A percentile compares a stretch with the other conserved stretches of the same genome.
Evolutionary conservation across 2,113 vertebrate species (phyloP).

Genomic region (Ageneiosus marmoratus): DNA sequence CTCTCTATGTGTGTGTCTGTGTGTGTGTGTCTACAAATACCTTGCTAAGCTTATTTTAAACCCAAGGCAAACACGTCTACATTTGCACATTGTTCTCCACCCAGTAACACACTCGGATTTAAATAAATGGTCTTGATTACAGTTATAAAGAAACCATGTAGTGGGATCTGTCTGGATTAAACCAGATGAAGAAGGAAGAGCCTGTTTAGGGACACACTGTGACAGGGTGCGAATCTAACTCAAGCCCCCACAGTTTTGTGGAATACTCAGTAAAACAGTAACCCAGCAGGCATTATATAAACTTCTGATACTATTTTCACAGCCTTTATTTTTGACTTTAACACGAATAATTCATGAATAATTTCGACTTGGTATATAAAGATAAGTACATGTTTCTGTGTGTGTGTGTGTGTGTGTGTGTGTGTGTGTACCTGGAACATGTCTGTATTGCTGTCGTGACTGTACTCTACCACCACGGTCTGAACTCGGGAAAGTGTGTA

Average conservation of each 20-base stretch:
- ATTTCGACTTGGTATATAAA: not conserved
- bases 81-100: slow-evolving; percentile 1
- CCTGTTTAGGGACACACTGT: not conserved
- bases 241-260: not conserved
- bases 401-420: not conserved
- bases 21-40: not conserved
- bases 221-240: not conserved
- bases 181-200: not conserved
- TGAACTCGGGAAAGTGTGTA: slow-evolving; percentile 95
- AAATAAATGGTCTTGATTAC: not conserved
- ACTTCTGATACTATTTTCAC: not conserved
- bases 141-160: not conserved
- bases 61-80: slow-evolving; percentile 1
- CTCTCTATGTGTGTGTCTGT: no score
- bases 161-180: not conserved
- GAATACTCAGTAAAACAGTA: not conserved
- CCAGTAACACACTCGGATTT: not conserved
- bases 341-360: not conserved
- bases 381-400: not conserved
- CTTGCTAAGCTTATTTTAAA: slow-evolving; percentile 10
- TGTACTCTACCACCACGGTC: slow-evolving; percentile 98
- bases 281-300: not conserved
- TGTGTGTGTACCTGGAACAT: slow-evolving; percentile 84
- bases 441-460: slow-evolving; percentile 94
- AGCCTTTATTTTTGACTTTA: not conserved